phyloP scores from a whole-genome alignment of 1,140 invertebrate genomes.

The Hyposmocoma kahamanoa region DNA sequence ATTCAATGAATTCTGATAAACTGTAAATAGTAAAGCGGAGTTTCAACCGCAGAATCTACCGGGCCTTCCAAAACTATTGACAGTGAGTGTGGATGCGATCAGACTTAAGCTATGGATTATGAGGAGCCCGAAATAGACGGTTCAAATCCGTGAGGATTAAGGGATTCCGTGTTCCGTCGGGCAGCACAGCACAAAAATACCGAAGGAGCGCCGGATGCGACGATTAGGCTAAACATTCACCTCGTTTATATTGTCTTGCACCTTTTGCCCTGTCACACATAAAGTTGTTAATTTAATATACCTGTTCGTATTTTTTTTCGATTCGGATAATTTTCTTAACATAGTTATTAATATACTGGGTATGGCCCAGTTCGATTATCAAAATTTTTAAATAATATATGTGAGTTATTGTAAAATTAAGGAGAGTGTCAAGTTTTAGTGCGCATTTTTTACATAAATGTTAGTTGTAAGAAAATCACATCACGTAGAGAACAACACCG shows the following conservation, averaged over 20 bases:
- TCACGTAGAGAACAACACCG: too few relatives aligned
- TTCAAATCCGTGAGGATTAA: conserved; percentile 69
- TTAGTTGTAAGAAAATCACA: too few relatives aligned
- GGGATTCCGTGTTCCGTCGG: conserved; percentile 68
- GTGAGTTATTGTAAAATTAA: too few relatives aligned
- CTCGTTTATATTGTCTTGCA: conserved; percentile 53
- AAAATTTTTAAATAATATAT: too few relatives aligned
- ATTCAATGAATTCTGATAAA: conserved; percentile 45
- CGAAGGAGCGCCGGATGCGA: conserved; percentile 65
- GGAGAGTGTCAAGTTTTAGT: too few relatives aligned
- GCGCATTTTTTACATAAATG: too few relatives aligned
- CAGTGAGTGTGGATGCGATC: conserved; percentile 71
- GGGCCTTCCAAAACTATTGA: conserved; percentile 69
- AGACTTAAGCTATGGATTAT: conserved; percentile 69
- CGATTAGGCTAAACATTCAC: conserved; percentile 64
- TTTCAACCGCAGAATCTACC: conserved; percentile 62
- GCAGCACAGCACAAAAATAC: conserved; percentile 65
- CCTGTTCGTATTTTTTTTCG: too few relatives aligned
- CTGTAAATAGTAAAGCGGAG: conserved; percentile 53
- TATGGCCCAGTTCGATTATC: too few relatives aligned
- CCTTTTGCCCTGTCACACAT: conserved; percentile 22
- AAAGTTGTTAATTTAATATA: too few relatives aligned
- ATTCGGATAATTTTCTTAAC: too few relatives aligned
- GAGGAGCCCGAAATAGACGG: conserved; percentile 71
- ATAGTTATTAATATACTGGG: too few relatives aligned